A percentile compares a stretch with the other conserved stretches of the same genome.
phyloP scores from a whole-genome alignment of 2,888 invertebrate genomes.

The Amblyteles armatorius region DNA sequence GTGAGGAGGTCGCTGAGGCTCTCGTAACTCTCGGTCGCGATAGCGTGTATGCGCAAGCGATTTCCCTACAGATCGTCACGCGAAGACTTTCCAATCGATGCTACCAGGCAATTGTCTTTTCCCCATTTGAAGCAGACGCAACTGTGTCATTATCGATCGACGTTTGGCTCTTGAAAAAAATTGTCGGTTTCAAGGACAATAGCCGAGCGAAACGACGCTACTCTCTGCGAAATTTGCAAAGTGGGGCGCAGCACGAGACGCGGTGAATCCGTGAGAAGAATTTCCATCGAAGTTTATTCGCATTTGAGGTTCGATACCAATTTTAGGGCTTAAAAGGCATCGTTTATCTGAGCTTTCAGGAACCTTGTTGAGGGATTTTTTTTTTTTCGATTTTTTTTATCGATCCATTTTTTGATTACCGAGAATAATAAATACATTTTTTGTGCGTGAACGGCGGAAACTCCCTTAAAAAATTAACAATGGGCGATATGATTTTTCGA shows the following conservation, averaged over 20 bases:
- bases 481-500: background rate
- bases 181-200: constrained; percentile 24
- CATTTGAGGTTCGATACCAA: constrained; percentile 65
- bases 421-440: too few relatives aligned
- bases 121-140: constrained; percentile 36
- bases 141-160: constrained; percentile 45
- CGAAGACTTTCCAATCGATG: constrained; percentile 61
- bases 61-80: constrained; percentile 48
- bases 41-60: constrained; percentile 9
- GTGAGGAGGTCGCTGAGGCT: background rate
- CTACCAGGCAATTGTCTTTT: constrained; percentile 37
- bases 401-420: too few relatives aligned
- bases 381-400: too few relatives aligned
- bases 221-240: background rate
- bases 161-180: background rate
- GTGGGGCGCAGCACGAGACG: constrained; percentile 28
- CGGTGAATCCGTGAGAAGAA: constrained; percentile 13
- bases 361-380: background rate
- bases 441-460: too few relatives aligned
- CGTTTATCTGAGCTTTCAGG: background rate
- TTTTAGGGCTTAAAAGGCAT: constrained; percentile 57
- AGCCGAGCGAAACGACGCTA: background rate
- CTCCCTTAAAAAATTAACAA: too few relatives aligned
- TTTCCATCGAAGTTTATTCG: constrained; percentile 31
- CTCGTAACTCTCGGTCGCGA: constrained; percentile 25